phyloP scores from a whole-genome alignment of 1,140 invertebrate genomes.

The Ips nitidus region DNA sequence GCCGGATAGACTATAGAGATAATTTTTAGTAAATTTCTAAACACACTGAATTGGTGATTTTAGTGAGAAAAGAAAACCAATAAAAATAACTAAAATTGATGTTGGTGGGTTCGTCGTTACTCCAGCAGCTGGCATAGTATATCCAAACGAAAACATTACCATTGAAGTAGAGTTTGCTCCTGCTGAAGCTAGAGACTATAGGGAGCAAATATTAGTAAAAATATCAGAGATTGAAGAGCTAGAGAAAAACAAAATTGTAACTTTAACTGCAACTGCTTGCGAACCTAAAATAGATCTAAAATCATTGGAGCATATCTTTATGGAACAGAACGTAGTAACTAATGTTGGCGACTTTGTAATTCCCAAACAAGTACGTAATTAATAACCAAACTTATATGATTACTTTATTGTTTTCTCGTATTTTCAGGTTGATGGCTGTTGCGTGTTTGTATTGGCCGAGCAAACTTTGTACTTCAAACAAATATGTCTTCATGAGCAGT shows the following conservation, averaged over 20 bases:
- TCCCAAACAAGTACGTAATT: conserved; percentile 35
- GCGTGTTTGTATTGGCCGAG: conserved; percentile 34
- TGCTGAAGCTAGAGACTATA: conserved; percentile 29
- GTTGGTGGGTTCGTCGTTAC: conserved; percentile 39
- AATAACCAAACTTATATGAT: not conserved
- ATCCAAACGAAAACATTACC: conserved; percentile 33
- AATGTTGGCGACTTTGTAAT: conserved; percentile 36
- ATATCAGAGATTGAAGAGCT: conserved; percentile 41
- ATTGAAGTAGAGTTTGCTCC: conserved; percentile 40
- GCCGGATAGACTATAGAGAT: not conserved
- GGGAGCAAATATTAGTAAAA: conserved; percentile 39
- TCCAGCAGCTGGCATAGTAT: conserved; percentile 40
- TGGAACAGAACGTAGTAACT: conserved; percentile 42
- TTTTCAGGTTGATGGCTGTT: conserved; percentile 34
- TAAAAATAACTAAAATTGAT: conserved; percentile 40
- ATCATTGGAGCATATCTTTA: conserved; percentile 42
- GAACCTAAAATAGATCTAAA: conserved; percentile 42
- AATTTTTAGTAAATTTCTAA: conserved; percentile 1
- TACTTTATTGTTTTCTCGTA: not conserved
- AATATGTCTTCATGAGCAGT: conserved; percentile 38
- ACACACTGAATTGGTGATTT: conserved; percentile 2
- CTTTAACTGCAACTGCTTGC: conserved; percentile 34
- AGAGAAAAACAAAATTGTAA: conserved; percentile 35
- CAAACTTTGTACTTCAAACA: conserved; percentile 39
- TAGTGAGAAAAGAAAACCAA: conserved; percentile 25